Evolutionary conservation across 2,888 invertebrate species (phyloP).

Genomic region (Calameuta filiformis): DNA sequence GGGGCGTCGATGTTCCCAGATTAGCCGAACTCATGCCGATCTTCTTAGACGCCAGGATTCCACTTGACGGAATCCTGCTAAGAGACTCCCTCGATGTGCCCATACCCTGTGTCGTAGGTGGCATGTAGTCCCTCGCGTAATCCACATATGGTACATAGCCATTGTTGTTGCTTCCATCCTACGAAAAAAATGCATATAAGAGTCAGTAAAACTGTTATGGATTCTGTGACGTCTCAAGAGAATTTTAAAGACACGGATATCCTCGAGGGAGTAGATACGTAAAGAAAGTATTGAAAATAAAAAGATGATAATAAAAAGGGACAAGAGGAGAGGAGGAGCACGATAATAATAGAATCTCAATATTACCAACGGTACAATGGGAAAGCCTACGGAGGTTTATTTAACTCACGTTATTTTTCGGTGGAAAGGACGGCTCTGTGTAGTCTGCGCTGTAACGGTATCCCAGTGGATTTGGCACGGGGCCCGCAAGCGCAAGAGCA

Average conservation of each 20-base stretch:
- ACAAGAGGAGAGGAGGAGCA: background rate
- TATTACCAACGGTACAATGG: background rate
- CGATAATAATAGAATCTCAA: background rate
- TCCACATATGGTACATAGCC: constrained; percentile 91
- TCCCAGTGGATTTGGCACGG: constrained; percentile 78
- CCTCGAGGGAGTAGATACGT: background rate
- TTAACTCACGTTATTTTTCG: constrained; percentile 74
- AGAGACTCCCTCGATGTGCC: constrained; percentile 62
- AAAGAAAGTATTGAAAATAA: background rate
- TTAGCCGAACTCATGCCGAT: constrained; percentile 63
- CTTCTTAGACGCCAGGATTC: constrained; percentile 61
- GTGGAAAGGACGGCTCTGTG: constrained; percentile 82
- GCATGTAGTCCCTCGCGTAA: constrained; percentile 89
- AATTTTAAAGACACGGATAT: background rate
- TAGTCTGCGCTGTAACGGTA: constrained; percentile 83
- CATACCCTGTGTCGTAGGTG: constrained; percentile 73
- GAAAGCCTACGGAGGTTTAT: background rate
- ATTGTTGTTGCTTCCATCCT: constrained; percentile 86
- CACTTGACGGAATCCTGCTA: constrained; percentile 61
- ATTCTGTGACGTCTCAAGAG: background rate
- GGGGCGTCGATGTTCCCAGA: constrained; percentile 54
- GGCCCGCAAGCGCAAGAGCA: constrained; percentile 76
- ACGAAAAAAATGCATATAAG: constrained; percentile 32
- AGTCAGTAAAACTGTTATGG: background rate
- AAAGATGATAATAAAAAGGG: constrained; percentile 24